phyloP scores from a whole-genome alignment of 2,888 invertebrate species.

The Charanyca ferruginea region DNA sequence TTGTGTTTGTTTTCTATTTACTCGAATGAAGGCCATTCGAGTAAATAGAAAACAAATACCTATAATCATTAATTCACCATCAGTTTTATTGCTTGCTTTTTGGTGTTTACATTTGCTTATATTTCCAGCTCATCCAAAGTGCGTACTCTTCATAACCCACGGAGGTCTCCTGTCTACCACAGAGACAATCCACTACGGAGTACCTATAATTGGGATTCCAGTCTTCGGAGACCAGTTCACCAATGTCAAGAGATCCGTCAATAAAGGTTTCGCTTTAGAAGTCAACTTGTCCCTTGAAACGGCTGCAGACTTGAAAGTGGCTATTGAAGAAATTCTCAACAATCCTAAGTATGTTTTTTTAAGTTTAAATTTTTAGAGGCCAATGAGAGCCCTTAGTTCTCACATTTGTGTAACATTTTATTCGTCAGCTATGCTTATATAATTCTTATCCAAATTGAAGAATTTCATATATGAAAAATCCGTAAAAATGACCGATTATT shows the following conservation, averaged over 20 bases:
- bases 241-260: slow-evolving; percentile 74
- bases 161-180: slow-evolving; percentile 81
- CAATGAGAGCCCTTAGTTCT: no score
- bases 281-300: slow-evolving; percentile 68
- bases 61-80: no score
- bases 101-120: no score
- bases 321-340: slow-evolving; percentile 70
- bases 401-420: no score
- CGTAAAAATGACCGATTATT: no score
- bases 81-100: no score
- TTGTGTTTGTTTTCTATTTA: background rate
- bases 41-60: no score
- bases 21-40: no score
- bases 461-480: no score
- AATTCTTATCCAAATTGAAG: no score
- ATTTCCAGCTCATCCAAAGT: slow-evolving; percentile 80
- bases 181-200: slow-evolving; percentile 77
- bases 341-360: slow-evolving; percentile 70
- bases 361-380: no score
- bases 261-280: slow-evolving; percentile 73
- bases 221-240: slow-evolving; percentile 79
- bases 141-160: slow-evolving; percentile 80
- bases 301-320: slow-evolving; percentile 65
- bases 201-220: slow-evolving; percentile 81
- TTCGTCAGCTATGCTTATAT: no score